These are phyloP conservation scores for Elymnias hypermnestra DNA, from an alignment of 1,140 invertebrate species.

Conservation along the genomic window DNA sequence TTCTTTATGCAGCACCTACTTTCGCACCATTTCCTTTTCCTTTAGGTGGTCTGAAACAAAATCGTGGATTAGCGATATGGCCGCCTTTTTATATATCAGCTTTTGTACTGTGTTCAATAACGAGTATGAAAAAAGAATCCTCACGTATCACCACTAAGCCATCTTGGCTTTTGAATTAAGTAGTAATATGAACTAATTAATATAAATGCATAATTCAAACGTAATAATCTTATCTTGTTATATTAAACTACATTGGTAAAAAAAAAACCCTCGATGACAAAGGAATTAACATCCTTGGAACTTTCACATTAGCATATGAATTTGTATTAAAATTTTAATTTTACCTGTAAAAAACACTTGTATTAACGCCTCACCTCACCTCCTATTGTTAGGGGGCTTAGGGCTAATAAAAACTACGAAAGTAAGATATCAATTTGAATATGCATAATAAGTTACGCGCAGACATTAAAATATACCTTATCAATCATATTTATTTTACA, in stretches of 20 bases:
- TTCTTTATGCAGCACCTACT: too few species aligned
- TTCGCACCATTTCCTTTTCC: too few species aligned
- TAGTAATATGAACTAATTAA: too few species aligned
- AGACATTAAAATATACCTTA: not conserved
- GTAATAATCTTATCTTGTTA: conserved; percentile 3
- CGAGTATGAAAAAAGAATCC: too few species aligned
- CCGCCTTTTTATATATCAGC: too few species aligned
- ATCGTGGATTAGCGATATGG: too few species aligned
- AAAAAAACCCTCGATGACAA: conserved; percentile 11
- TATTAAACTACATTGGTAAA: conserved; percentile 8
- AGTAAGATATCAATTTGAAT: conserved; percentile 8
- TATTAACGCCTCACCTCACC: conserved; percentile 2
- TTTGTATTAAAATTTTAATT: conserved; percentile 14
- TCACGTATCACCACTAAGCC: too few species aligned
- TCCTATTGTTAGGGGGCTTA: conserved; percentile 13
- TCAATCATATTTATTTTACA: too few species aligned
- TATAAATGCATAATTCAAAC: not conserved
- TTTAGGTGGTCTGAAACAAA: too few species aligned
- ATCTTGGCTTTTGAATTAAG: too few species aligned
- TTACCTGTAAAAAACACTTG: conserved; percentile 8
- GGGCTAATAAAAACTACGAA: conserved; percentile 10
- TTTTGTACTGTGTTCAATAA: too few species aligned
- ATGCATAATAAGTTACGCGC: not conserved
- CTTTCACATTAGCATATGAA: conserved; percentile 12
- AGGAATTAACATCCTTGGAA: conserved; percentile 12